These are phyloP conservation scores for Nesometra sesokonis DNA, from an alignment of 35 echinoderm and acorn worm genomes.

Conservation along the genomic window DNA sequence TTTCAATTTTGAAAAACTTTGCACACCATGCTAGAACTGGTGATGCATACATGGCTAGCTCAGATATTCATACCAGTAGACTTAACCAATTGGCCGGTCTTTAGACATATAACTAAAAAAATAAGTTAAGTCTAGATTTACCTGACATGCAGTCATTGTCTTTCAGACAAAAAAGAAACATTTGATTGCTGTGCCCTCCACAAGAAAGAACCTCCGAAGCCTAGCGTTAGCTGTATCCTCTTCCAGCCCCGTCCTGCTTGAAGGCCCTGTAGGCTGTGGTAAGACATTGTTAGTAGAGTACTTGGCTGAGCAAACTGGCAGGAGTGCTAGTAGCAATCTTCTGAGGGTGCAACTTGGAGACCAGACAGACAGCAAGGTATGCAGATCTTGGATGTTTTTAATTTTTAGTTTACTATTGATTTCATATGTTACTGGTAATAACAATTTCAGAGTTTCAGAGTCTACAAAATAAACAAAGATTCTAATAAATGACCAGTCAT, in stretches of 20 bases:
- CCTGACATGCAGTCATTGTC: not conserved
- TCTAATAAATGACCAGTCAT: no score
- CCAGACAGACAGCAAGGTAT: slow-evolving; percentile 92
- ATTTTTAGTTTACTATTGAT: not conserved
- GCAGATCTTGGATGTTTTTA: not conserved
- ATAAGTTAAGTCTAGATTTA: not conserved
- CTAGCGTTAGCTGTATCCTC: slow-evolving; percentile 62
- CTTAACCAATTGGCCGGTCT: not conserved
- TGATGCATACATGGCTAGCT: no score
- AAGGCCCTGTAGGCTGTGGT: slow-evolving; percentile 77
- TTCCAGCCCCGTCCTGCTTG: slow-evolving; percentile 50
- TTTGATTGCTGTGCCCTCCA: slow-evolving; percentile 56
- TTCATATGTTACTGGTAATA: not conserved
- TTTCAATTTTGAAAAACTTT: no score
- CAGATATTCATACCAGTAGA: not conserved
- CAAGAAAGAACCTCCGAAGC: slow-evolving; percentile 47
- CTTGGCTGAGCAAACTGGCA: slow-evolving; percentile 54
- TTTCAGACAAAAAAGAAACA: not conserved
- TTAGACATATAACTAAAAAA: not conserved
- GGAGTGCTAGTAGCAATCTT: slow-evolving; percentile 29
- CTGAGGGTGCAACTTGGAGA: slow-evolving; percentile 87
- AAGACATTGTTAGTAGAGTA: slow-evolving; percentile 80
- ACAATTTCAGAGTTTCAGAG: no score
- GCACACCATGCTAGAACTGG: no score
- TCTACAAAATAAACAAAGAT: no score